phyloP scores from a whole-genome alignment of 2,888 invertebrate genomes.

The Andrena dorsata region DNA sequence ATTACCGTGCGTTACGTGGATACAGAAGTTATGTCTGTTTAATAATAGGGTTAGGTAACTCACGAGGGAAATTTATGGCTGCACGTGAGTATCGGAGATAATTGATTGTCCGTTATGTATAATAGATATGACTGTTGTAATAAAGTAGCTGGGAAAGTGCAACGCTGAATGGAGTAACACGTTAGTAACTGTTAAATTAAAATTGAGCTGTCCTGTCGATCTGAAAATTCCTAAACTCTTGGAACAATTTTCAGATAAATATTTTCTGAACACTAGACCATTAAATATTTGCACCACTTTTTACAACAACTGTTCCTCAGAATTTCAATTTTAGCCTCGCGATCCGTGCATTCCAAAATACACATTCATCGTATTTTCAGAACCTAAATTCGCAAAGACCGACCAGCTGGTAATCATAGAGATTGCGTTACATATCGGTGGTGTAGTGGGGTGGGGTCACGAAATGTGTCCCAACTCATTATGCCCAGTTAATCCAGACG shows the following conservation, averaged over 20 bases:
- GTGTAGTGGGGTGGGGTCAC: no score
- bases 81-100: conserved; percentile 32
- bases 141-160: conserved; percentile 29
- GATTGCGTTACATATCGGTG: no score
- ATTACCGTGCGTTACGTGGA: background rate
- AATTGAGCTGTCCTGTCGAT: background rate
- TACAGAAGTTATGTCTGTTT: conserved; percentile 14
- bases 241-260: background rate
- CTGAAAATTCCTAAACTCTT: background rate
- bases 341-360: no score
- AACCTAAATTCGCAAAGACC: no score
- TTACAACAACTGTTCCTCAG: no score
- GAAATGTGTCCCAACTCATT: no score
- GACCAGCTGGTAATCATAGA: no score
- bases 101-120: conserved; percentile 46
- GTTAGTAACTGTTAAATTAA: conserved; percentile 24
- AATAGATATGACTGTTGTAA: conserved; percentile 41
- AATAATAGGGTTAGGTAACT: conserved; percentile 51
- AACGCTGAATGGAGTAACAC: conserved; percentile 11
- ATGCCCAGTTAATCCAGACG: no score
- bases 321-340: no score
- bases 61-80: conserved; percentile 21
- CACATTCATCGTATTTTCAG: no score
- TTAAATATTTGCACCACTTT: no score
- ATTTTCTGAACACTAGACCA: no score